phyloP scores from a whole-genome alignment of 2,113 vertebrate genomes.

The Polypterus senegalus region DNA sequence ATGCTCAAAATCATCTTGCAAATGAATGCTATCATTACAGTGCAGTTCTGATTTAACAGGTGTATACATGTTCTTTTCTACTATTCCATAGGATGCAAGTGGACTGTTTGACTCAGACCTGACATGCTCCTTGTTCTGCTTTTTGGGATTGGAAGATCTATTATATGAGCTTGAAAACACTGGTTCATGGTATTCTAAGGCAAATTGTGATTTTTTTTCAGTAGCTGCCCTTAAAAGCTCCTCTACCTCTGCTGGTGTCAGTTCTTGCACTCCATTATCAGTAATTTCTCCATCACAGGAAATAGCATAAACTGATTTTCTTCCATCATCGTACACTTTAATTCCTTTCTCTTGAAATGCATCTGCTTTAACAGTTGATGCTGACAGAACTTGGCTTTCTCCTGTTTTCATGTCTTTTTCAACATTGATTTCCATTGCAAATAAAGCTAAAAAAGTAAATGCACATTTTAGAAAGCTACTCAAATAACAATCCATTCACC shows the following conservation, averaged over 20 bases:
- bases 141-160: slow-evolving; percentile 46
- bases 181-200: slow-evolving; percentile 76
- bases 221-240: slow-evolving; percentile 75
- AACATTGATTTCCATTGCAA: slow-evolving; percentile 90
- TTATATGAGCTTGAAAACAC: slow-evolving; percentile 73
- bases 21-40: slow-evolving; percentile 11
- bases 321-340: slow-evolving; percentile 84
- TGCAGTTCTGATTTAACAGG: slow-evolving; percentile 17
- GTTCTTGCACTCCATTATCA: slow-evolving; percentile 44
- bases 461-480: too few species aligned
- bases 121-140: slow-evolving; percentile 36
- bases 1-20: slow-evolving; percentile 6
- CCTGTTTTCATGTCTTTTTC: slow-evolving; percentile 80
- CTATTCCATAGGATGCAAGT: slow-evolving; percentile 8
- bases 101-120: slow-evolving; percentile 30
- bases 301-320: slow-evolving; percentile 73
- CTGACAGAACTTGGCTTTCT: slow-evolving; percentile 74
- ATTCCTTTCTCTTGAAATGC: slow-evolving; percentile 59
- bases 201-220: slow-evolving; percentile 54
- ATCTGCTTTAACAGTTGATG: slow-evolving; percentile 64
- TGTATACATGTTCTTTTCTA: slow-evolving; percentile 29
- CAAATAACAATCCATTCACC: too few species aligned
- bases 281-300: slow-evolving; percentile 31
- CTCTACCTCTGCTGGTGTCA: slow-evolving; percentile 70
- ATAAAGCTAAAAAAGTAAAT: slow-evolving; percentile 51